Evolutionary conservation across 1,140 invertebrate species (phyloP).

Genomic region (Asbolus verrucosus): DNA sequence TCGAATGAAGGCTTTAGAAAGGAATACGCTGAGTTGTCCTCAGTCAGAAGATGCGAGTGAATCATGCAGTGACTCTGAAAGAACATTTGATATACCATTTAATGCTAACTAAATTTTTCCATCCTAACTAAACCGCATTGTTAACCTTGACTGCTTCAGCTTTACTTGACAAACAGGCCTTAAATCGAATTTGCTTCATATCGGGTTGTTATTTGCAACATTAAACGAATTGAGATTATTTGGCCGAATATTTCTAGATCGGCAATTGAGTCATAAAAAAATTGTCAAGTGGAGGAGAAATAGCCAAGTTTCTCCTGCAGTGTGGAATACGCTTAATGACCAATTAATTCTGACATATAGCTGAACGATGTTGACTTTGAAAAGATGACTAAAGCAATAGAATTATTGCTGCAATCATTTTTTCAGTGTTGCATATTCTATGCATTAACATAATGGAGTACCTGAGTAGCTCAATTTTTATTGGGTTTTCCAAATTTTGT

Average conservation of each 20-base stretch:
- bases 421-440: too few species aligned
- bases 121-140: not conserved
- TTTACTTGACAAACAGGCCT: too few species aligned
- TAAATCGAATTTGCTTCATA: not conserved
- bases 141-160: not conserved
- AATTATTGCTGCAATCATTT: too few species aligned
- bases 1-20: slow-evolving; percentile 58
- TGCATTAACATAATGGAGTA: not conserved
- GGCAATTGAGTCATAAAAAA: too few species aligned
- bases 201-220: too few species aligned
- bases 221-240: too few species aligned
- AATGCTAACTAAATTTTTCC: slow-evolving; percentile 41
- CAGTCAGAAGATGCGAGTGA: slow-evolving; percentile 49
- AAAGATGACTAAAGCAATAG: too few species aligned
- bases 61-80: slow-evolving; percentile 52
- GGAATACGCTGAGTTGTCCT: slow-evolving; percentile 53
- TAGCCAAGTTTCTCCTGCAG: not conserved
- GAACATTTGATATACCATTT: slow-evolving; percentile 41
- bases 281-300: not conserved
- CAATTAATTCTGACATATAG: not conserved
- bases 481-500: too few species aligned
- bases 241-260: too few species aligned
- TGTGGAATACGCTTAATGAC: not conserved
- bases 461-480: slow-evolving; percentile 1
- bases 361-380: too few species aligned